These are phyloP conservation scores for Festucalex cinctus DNA, from an alignment of 2,113 vertebrate genomes.

Conservation along the genomic window DNA sequence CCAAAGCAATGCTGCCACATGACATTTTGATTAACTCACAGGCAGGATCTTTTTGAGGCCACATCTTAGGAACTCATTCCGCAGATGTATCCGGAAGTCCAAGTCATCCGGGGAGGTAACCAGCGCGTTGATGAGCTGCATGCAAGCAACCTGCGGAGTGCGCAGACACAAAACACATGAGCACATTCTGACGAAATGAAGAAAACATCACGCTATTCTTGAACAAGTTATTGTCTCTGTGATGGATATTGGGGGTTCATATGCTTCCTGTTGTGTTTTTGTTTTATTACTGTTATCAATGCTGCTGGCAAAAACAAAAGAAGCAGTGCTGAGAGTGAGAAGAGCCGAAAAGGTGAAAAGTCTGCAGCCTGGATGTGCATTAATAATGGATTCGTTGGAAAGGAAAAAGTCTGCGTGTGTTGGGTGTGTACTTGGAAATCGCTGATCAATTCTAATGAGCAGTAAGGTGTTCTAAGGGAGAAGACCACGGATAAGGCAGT, in stretches of 20 bases:
- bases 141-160: conserved; percentile 84
- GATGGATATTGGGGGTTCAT: neutral
- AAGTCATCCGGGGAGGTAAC: conserved; percentile 94
- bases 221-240: neutral
- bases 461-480: conserved; percentile 66
- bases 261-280: neutral
- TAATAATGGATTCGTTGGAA: conserved; percentile 72
- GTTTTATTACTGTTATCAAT: neutral
- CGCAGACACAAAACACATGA: conserved; percentile 1
- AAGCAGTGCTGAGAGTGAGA: neutral
- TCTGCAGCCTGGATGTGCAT: conserved; percentile 63
- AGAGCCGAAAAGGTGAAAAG: conserved; percentile 13
- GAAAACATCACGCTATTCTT: neutral
- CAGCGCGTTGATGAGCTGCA: conserved; percentile 97
- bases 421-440: conserved; percentile 50
- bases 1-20: neutral
- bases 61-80: conserved; percentile 93
- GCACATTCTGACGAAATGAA: neutral
- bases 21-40: conserved; percentile 74
- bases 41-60: conserved; percentile 91
- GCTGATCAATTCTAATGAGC: conserved; percentile 69
- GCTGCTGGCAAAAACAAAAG: neutral
- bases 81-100: conserved; percentile 97
- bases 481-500: conserved; percentile 43
- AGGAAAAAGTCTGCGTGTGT: conserved; percentile 38